Base-by-base conservation (phyloP, 2,888 invertebrate genomes). In the Papilio gigon region DNA sequence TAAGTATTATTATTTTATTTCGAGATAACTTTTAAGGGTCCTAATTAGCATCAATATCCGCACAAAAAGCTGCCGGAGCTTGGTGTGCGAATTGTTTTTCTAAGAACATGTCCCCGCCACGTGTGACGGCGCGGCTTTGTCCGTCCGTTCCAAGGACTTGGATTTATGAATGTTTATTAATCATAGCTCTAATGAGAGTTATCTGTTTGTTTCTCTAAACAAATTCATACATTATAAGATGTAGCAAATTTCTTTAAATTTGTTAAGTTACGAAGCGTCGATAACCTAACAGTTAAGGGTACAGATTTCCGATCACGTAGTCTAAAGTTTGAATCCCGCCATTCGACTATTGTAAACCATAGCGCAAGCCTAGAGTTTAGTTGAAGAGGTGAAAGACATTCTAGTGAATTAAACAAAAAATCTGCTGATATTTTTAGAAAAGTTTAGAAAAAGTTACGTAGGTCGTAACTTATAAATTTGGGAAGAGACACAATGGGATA, bases 101-200 rank as follows among this genome's bases (percentile, higher is more conserved):
- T 83, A 72, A 80, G 89, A 89, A 89, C 80, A 78, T 81, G 83
- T 79, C 76, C 72, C 73, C 74, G 71, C 74, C 80, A 78, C 73
- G 75, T 79, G 77, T 74, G 70, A 59, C 79, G 83, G 83, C 77
- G 74, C 72, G 73, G 78, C 81, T 83, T 83, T 82, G 78, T 76
- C 76, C 77, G 76, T 72, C 75, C 77, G 76, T 72, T 75, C 65
- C 71, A 72, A 73, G 73, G 76, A 79, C 77, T 75, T 77, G 78
- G 80, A 88, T 89, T 89, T 88, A 89, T 84, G 84, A 78, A 71
- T 74, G 71, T 74, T 79, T 85, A 87, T 88, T 87, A 84, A 88
- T 89, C 87, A 84, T 84, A 82, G 35, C 65, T 62, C 71, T 70
- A 73, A 73, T 75, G 72, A 71, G 70, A 71, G 71, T 70, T 71